phyloP scores from a whole-genome alignment of 2,888 invertebrate genomes.

The Junonia oenone region DNA sequence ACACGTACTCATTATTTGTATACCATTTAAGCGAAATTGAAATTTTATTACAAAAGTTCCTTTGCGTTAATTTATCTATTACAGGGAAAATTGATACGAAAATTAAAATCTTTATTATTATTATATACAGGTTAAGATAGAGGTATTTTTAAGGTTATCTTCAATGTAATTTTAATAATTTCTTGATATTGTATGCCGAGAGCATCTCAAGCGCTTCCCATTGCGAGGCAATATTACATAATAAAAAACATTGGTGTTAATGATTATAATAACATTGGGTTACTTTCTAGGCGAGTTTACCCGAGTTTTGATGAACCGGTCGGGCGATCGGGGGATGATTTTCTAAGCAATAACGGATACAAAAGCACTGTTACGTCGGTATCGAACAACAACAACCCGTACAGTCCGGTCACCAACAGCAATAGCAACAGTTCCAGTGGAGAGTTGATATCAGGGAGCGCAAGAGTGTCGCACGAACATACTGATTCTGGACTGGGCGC shows the following conservation, averaged over 20 bases:
- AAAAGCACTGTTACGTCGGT: conserved; percentile 59
- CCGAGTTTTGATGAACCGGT: conserved; percentile 64
- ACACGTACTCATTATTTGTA: conserved; percentile 1
- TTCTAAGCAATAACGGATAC: conserved; percentile 69
- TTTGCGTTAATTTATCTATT: background rate
- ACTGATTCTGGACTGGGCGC: conserved; percentile 88
- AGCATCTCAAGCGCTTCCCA: too few species aligned
- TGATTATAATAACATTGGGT: too few species aligned
- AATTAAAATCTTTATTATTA: too few species aligned
- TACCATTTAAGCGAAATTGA: background rate
- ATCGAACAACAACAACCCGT: conserved; percentile 68
- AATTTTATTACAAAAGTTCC: background rate
- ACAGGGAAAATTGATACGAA: too few species aligned
- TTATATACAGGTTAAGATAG: too few species aligned
- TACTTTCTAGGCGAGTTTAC: conserved; percentile 62
- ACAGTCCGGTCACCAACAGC: conserved; percentile 72
- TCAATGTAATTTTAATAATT: background rate
- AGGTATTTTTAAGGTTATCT: too few species aligned
- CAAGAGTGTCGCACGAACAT: conserved; percentile 85
- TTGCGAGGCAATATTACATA: too few species aligned
- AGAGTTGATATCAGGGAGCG: conserved; percentile 69
- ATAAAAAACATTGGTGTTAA: too few species aligned
- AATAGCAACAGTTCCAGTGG: conserved; percentile 77
- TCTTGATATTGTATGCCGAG: too few species aligned
- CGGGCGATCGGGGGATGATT: conserved; percentile 56